A percentile compares a stretch with the other conserved stretches of the same genome.
These are phyloP conservation scores for Albula glossodonta DNA, from an alignment of 2,113 vertebrate species.

Conservation along the genomic window DNA sequence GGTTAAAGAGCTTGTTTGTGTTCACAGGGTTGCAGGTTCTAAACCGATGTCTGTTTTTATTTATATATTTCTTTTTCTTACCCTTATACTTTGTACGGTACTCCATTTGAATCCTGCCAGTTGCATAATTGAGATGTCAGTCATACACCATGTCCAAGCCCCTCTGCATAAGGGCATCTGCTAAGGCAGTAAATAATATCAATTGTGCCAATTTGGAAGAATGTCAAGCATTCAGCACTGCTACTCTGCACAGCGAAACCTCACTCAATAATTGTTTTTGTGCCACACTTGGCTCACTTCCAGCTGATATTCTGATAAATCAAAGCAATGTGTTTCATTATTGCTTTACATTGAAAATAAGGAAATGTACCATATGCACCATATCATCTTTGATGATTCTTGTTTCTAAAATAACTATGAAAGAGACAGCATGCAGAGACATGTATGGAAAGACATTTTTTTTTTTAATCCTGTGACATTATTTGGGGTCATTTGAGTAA, in stretches of 20 bases:
- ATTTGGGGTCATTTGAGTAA: background rate
- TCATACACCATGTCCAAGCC: background rate
- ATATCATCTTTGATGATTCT: background rate
- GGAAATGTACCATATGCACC: too few relatives aligned
- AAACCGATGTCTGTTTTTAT: background rate
- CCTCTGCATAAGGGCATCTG: background rate
- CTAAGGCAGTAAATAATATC: background rate
- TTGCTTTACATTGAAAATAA: background rate
- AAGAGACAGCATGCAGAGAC: background rate
- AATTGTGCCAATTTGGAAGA: conserved; percentile 16
- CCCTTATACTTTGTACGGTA: background rate
- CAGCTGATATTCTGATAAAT: background rate
- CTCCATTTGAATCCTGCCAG: background rate
- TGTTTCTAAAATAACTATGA: background rate
- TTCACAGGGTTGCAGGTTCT: background rate
- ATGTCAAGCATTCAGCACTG: conserved; percentile 15
- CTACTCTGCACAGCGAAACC: background rate
- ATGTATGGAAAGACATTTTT: background rate
- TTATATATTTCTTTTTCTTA: background rate
- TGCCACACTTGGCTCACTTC: background rate
- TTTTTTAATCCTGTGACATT: background rate
- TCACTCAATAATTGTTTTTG: background rate
- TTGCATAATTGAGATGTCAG: background rate
- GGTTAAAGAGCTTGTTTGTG: background rate
- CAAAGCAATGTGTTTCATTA: background rate